phyloP scores from a whole-genome alignment of 35 echinoderm and acorn worm genomes.

The Apostichopus parvimensis region DNA sequence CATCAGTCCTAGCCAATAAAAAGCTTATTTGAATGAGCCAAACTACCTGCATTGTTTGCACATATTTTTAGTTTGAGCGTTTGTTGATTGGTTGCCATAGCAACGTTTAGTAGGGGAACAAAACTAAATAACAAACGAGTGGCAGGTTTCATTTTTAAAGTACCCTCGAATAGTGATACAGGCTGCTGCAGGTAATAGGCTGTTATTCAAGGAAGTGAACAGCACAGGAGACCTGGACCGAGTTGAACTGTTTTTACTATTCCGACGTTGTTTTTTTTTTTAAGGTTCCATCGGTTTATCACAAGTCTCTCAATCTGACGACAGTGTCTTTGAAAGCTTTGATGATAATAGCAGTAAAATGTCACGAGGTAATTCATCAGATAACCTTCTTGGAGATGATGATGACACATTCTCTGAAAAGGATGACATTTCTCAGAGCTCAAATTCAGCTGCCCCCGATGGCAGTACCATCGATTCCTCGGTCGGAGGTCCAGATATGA shows the following conservation, averaged over 20 bases:
- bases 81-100: not conserved
- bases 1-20: not conserved
- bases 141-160: constrained; percentile 4
- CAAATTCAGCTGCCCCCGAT: constrained; percentile 20
- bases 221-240: not conserved
- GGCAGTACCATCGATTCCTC: not conserved
- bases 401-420: constrained; percentile 58
- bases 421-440: constrained; percentile 59
- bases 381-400: constrained; percentile 15
- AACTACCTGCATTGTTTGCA: constrained; percentile 2
- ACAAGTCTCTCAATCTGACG: constrained; percentile 52
- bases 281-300: constrained; percentile 33
- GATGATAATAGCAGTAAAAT: constrained; percentile 46
- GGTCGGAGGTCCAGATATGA: not conserved
- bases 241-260: not conserved
- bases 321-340: constrained; percentile 66
- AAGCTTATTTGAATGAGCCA: not conserved
- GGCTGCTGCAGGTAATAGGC: not conserved
- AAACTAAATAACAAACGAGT: not conserved
- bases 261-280: not conserved
- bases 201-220: not conserved
- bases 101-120: not conserved
- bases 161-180: not conserved
- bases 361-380: constrained; percentile 44
- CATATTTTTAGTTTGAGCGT: not conserved